Evolutionary conservation across 2,888 invertebrate species (phyloP).

Genomic region (Harmothoe impar): DNA sequence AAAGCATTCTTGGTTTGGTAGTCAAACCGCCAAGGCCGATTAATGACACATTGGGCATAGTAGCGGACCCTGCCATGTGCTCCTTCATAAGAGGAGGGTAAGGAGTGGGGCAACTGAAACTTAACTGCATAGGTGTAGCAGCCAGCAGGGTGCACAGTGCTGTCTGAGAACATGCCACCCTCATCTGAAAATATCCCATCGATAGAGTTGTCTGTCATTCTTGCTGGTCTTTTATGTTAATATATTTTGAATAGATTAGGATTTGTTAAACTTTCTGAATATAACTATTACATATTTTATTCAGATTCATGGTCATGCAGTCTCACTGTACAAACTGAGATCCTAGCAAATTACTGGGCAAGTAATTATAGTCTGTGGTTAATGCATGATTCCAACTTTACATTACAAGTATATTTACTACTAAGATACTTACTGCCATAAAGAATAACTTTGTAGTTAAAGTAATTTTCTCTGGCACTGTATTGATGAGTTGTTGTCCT

Average conservation of each 20-base stretch:
- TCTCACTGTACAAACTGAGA: too few species aligned
- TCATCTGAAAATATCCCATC: conserved; percentile 54
- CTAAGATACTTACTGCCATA: conserved; percentile 68
- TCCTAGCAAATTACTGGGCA: too few species aligned
- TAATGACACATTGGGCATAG: conserved; percentile 89
- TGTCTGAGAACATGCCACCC: conserved; percentile 63
- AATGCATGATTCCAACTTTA: too few species aligned
- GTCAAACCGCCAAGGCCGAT: conserved; percentile 93
- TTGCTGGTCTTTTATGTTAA: too few species aligned
- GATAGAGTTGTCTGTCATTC: too few species aligned
- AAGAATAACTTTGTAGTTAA: conserved; percentile 73
- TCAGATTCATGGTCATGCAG: too few species aligned
- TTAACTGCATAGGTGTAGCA: conserved; percentile 91
- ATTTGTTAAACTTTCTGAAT: too few species aligned
- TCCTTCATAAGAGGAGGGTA: conserved; percentile 81
- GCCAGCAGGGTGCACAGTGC: conserved; percentile 86
- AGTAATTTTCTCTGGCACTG: conserved; percentile 75
- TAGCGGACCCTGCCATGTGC: conserved; percentile 89
- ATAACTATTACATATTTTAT: too few species aligned
- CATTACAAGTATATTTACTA: too few species aligned
- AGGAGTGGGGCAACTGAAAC: conserved; percentile 87
- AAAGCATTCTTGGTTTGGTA: conserved; percentile 92
- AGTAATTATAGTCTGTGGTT: too few species aligned
- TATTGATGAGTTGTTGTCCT: conserved; percentile 76
- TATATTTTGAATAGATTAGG: too few species aligned